Evolutionary conservation across 2,888 invertebrate genomes (phyloP).

Genomic region (Lithodes maja): DNA sequence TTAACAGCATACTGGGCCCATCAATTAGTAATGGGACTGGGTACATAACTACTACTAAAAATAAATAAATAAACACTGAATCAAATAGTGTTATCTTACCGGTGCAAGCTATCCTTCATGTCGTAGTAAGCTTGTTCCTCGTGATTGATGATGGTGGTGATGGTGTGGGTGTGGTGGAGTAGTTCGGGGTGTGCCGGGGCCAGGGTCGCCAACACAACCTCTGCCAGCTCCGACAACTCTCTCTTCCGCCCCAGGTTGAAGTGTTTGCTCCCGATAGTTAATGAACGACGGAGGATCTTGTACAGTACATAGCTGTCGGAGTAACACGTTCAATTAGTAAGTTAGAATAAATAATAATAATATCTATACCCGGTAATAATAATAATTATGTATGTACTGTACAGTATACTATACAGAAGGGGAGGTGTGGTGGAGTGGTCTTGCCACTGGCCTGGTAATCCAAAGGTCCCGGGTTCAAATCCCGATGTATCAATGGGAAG

Average conservation of each 20-base stretch:
- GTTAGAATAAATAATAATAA: neutral
- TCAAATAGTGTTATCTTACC: constrained; percentile 43
- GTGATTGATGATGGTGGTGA: constrained; percentile 68
- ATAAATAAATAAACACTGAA: no score
- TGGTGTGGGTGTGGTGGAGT: constrained; percentile 75
- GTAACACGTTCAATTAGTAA: constrained; percentile 12
- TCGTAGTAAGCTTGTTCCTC: constrained; percentile 70
- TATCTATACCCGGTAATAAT: neutral
- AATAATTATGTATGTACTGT: neutral
- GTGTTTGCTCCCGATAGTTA: constrained; percentile 79
- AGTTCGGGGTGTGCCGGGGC: constrained; percentile 86
- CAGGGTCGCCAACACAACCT: constrained; percentile 82
- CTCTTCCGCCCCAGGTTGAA: constrained; percentile 76
- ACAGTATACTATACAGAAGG: neutral
- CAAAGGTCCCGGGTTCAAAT: no score
- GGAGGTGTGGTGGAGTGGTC: no score
- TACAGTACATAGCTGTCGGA: constrained; percentile 80
- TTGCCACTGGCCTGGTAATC: no score
- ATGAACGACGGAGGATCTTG: constrained; percentile 80
- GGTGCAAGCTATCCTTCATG: constrained; percentile 70
- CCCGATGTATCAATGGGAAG: no score
- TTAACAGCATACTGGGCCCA: no score
- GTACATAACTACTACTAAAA: no score
- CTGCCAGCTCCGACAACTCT: constrained; percentile 81
- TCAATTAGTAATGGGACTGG: no score